Conservation (phyloP, 2,888 invertebrate species). For the Bibio marci region DNA sequence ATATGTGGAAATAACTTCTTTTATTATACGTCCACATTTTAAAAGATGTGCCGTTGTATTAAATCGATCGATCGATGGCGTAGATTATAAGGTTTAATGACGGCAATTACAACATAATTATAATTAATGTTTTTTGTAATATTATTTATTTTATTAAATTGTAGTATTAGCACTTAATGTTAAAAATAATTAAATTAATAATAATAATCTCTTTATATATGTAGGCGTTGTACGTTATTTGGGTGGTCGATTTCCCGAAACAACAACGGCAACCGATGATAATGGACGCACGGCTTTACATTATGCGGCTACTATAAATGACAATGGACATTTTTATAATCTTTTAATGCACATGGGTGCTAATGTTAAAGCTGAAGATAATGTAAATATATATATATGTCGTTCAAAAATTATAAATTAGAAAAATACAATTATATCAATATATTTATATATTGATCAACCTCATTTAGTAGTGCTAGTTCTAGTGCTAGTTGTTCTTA, state of each 20-base stretch:
- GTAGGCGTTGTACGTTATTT: constrained; percentile 37
- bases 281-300: constrained; percentile 76
- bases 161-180: neutral
- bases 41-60: too few species aligned
- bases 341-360: constrained; percentile 72
- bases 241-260: constrained; percentile 71
- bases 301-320: constrained; percentile 67
- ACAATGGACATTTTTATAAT: constrained; percentile 78
- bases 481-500: too few species aligned
- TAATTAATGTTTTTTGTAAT: too few species aligned
- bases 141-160: neutral
- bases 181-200: neutral
- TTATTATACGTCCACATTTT: too few species aligned
- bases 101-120: too few species aligned
- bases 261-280: constrained; percentile 58
- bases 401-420: neutral
- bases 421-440: neutral
- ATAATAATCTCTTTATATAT: constrained; percentile 1
- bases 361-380: constrained; percentile 65
- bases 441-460: too few species aligned
- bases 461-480: too few species aligned
- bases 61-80: too few species aligned
- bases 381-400: constrained; percentile 40
- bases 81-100: too few species aligned
- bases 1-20: too few species aligned